Base-by-base conservation (phyloP, 2,113 vertebrate genomes). In the Marmota monax region DNA sequence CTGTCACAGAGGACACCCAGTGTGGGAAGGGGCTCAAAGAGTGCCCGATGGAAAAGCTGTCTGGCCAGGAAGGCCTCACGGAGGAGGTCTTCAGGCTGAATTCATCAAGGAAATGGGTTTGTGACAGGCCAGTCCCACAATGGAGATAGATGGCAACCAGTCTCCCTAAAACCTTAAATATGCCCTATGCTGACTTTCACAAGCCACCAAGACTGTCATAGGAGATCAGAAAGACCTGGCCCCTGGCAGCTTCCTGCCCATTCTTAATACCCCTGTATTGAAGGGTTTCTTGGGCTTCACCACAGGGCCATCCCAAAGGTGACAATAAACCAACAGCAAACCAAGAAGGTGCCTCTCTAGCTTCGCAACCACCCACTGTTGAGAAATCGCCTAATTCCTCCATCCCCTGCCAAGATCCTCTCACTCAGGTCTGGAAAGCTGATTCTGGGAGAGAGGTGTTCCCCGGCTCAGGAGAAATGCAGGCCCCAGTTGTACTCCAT, bases 1-100 rank as follows among this genome's bases (percentile, higher is more conserved):
- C 11, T 82, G 74, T 70, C 51, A 12, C 22, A 3, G 20, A 80
- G 58, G n/a, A 65, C 61, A n/a, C 27, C 22, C 4, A 7, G 6
- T 4, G 0, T 2, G 0, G 48, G 7, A 34, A 39, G n/a, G 0
- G 14, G 0, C 17, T 27, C 18, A 58, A 42, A 48, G 32, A 72
- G 37, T 34, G 17, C 7, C 0, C 2, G 1, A 0, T n/a, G 72
- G 13, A 83, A 88, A 63, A 23, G 61, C 34, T 63, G 45, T 37
- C 23, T 56, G 69, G 27, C 32, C 32, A 63, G 16, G 3, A 18
- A 29, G 72, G 27, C 13, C 18, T 63, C 2, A 14, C 8, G 1
- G 10, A 78, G 63, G 34, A 11, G 2, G 4, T 58, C 29, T 77
- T 67, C 17, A 8, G 76, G n/a, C 48, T 65, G 56, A 80, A 61